Base-by-base conservation (phyloP, 2,113 vertebrate genomes). In the Rhodinocichla rosea region DNA sequence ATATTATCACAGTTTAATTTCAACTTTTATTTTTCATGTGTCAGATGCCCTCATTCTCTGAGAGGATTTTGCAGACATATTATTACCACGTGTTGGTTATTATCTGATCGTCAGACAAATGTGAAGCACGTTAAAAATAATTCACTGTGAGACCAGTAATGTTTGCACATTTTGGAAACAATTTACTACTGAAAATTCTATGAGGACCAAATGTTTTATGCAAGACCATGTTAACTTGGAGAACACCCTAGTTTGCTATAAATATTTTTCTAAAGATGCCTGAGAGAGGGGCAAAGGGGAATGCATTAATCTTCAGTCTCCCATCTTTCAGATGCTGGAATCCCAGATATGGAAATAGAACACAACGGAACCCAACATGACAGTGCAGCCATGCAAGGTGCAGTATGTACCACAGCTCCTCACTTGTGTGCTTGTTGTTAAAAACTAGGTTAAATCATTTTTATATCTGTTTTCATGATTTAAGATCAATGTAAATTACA, bases 331-430 rank as follows among this genome's bases (percentile, higher is more conserved):
- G 99, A 99, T 81, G 97, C 98, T 89, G 98, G 97, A 93, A 98
- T 98, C 95, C 98, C 98, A 77, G 99, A 99, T 13, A 98, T 97
- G 94, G 98, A 99, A 95, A 90, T 97, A 89, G 98, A 99, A 96
- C 98, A 98, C 96, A 98, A 97, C 18, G 98, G 98, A 62, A 98
- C 96, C 83, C 98, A 98, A 90, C 98, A 98, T 81, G 98, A 99
- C 84, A 98, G 97, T 86, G 97, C 98, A 87, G 96, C 98, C 81
- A 98, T 98, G 98, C 98, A 98, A 98, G 98, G 99, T 99, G 96
- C 89, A 94, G 93, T 95, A 95, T 80, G 70, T 90, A 70, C 92
- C 86, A 4, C 76, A 32, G 65, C 86, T 81, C 63, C 35, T 65
- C 75, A 20, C 33, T 5, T 30, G 4, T 6, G 0, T 64, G 26